These are phyloP conservation scores for Ceuthmochares aereus DNA, from an alignment of 2,113 vertebrate species.

Conservation along the genomic window DNA sequence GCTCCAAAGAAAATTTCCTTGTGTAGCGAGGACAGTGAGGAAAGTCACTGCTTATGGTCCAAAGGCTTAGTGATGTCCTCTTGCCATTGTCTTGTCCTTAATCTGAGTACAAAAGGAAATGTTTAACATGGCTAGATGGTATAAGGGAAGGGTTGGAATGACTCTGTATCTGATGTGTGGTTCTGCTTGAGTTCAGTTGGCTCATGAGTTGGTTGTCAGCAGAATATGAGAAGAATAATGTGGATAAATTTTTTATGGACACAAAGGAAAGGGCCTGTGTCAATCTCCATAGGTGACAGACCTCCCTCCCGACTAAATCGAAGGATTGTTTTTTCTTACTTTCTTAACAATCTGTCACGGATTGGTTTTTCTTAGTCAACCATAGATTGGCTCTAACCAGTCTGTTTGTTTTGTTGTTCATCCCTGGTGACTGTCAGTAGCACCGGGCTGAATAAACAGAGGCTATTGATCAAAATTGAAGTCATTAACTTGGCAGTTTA, in stretches of 20 bases:
- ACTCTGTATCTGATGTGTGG: not conserved
- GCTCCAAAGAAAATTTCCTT: constrained; percentile 34
- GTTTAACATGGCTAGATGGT: not conserved
- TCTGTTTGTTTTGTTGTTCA: constrained; percentile 65
- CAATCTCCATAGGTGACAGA: not conserved
- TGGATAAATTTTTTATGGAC: not conserved
- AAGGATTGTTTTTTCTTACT: constrained; percentile 20
- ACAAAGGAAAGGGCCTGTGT: not conserved
- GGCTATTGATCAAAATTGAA: constrained; percentile 70
- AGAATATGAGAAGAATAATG: not conserved
- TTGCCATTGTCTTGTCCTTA: not conserved
- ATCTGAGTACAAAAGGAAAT: not conserved
- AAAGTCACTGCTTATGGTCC: not conserved
- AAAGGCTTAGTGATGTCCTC: not conserved
- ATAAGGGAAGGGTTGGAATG: not conserved
- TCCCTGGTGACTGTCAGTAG: constrained; percentile 57
- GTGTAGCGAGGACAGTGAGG: rapidly evolving
- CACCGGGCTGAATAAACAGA: constrained; percentile 62
- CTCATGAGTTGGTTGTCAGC: not conserved
- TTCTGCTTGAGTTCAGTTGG: not conserved
- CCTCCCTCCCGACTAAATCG: not conserved
- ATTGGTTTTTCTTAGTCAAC: constrained; percentile 2
- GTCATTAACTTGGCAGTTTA: constrained; percentile 68
- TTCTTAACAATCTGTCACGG: not conserved
- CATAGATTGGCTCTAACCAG: not conserved